Conservation (phyloP, 2,113 vertebrate species). For the Vimba vimba region DNA sequence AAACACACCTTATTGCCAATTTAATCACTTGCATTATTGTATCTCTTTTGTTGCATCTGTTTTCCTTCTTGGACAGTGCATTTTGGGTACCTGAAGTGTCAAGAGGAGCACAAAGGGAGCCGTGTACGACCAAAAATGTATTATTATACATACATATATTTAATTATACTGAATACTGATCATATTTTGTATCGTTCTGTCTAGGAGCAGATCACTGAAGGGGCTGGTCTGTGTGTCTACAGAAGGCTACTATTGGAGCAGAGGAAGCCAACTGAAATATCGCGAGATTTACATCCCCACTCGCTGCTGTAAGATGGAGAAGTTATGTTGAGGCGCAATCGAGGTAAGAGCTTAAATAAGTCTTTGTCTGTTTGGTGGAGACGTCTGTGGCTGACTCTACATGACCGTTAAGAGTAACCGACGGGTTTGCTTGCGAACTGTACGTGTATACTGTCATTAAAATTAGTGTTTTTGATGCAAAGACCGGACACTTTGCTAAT, state of each 20-base stretch:
- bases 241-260: slow-evolving; percentile 28
- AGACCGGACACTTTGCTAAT: slow-evolving; percentile 68
- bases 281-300: slow-evolving; percentile 75
- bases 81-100: neutral
- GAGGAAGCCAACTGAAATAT: slow-evolving; percentile 56
- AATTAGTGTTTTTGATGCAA: slow-evolving; percentile 56
- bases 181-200: slow-evolving; percentile 10
- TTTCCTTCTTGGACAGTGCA: neutral
- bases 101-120: neutral
- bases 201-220: neutral
- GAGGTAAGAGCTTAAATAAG: slow-evolving; percentile 73
- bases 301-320: slow-evolving; percentile 83
- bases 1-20: neutral
- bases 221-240: slow-evolving; percentile 12
- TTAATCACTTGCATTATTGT: neutral
- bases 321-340: slow-evolving; percentile 77
- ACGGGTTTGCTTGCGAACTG: neutral
- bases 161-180: neutral
- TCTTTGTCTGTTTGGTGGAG: slow-evolving; percentile 29
- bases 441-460: neutral
- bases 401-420: neutral
- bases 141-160: neutral
- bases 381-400: neutral
- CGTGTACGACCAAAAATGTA: neutral
- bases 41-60: neutral